A percentile compares a stretch with the other conserved stretches of the same genome.
phyloP scores from a whole-genome alignment of 1,140 invertebrate species.

The Philotrypesis tridentata region DNA sequence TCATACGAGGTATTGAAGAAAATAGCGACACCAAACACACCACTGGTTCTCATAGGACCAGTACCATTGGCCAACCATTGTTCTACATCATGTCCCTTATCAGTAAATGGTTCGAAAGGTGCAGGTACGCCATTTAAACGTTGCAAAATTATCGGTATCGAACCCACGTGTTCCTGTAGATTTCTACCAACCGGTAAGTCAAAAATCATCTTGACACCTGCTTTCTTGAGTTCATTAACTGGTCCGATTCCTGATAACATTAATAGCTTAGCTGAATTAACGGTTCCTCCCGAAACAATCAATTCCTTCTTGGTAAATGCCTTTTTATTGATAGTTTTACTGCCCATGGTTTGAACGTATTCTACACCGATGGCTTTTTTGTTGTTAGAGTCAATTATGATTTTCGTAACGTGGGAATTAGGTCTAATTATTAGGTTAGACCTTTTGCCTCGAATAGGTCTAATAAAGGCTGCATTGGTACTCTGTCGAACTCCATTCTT shows the following conservation, averaged over 20 bases:
- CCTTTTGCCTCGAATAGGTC: slow-evolving; percentile 31
- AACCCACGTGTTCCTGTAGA: slow-evolving; percentile 73
- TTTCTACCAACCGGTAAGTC: slow-evolving; percentile 71
- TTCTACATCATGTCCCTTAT: too few species aligned
- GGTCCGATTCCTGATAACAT: slow-evolving; percentile 67
- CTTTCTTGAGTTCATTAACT: slow-evolving; percentile 13
- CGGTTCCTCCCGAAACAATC: slow-evolving; percentile 68
- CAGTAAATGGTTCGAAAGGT: background rate
- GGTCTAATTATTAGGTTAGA: slow-evolving; percentile 10
- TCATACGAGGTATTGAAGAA: slow-evolving; percentile 31
- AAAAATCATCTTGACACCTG: slow-evolving; percentile 60
- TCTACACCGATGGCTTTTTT: slow-evolving; percentile 30
- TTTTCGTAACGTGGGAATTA: slow-evolving; percentile 1
- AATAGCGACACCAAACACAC: too few species aligned
- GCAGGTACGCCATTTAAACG: too few species aligned
- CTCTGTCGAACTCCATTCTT: too few species aligned
- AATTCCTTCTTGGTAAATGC: slow-evolving; percentile 75
- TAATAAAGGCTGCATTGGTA: slow-evolving; percentile 37
- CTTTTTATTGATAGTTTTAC: background rate
- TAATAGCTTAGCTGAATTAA: slow-evolving; percentile 71
- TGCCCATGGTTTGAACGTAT: background rate
- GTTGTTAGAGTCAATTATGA: slow-evolving; percentile 17
- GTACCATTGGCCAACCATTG: background rate
- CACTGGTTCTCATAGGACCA: background rate
- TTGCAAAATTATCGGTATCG: background rate